Evolutionary conservation across 2,888 invertebrate genomes (phyloP).

Genomic region (Scotopteryx bipunctaria): DNA sequence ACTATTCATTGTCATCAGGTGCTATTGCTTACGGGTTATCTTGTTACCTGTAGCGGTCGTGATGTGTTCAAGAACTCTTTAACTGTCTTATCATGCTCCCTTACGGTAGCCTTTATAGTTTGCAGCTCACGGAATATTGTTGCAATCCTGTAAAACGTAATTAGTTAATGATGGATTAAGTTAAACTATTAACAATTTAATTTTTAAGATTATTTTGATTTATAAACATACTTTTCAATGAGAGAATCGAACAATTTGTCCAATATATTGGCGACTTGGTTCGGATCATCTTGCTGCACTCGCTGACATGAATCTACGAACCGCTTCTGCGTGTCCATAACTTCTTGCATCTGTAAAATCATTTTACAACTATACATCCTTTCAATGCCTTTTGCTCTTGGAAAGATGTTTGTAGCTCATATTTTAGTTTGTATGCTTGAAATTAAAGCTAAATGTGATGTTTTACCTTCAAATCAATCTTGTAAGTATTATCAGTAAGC

Average conservation of each 20-base stretch:
- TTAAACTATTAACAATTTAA: no score
- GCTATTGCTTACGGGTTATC: neutral
- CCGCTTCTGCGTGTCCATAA: constrained; percentile 84
- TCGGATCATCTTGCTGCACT: constrained; percentile 86
- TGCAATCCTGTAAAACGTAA: constrained; percentile 78
- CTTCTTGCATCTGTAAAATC: constrained; percentile 77
- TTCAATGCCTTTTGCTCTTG: no score
- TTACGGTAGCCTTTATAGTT: constrained; percentile 78
- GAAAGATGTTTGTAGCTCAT: neutral
- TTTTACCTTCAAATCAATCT: constrained; percentile 70
- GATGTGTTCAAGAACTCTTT: constrained; percentile 63
- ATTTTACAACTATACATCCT: neutral
- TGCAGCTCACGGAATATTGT: constrained; percentile 82
- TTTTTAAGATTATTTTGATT: neutral
- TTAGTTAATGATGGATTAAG: no score
- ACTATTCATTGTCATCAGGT: no score
- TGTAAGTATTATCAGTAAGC: constrained; percentile 68
- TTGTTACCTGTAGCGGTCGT: constrained; percentile 61
- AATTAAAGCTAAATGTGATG: no score
- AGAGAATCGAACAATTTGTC: constrained; percentile 85
- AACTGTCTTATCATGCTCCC: constrained; percentile 68
- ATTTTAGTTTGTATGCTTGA: neutral
- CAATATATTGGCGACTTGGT: constrained; percentile 84
- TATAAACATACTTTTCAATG: constrained; percentile 81
- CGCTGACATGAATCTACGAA: constrained; percentile 87